Evolutionary conservation across 2,113 vertebrate genomes (phyloP), one percentile per base, ranked within the genome.

Genomic region (Aegotheles bennettii): DNA sequence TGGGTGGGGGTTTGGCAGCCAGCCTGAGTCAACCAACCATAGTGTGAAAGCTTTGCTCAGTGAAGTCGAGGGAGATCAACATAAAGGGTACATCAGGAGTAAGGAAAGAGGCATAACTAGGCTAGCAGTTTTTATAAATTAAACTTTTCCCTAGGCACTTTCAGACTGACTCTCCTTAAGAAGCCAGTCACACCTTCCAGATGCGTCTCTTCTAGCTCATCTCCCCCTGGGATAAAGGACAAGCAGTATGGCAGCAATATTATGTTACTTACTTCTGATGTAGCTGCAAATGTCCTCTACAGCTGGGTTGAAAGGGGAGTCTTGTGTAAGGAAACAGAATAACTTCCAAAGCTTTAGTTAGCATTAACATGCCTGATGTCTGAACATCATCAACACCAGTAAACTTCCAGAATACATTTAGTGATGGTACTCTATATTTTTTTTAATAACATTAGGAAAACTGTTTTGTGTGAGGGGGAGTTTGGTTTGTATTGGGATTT

Each of bases 81-180:
- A 38, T 29, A 69, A 87, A 61, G 57, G 9, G 17, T 82, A 35
- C 35, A 76, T 38, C 28, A 85, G 50, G 40, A 85, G 50, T 71
- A 16, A 45, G 65, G 88, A 94, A 65, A 78, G 42, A 83, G 54
- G 53, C 5, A 1, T 84, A 73, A 89, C 23, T 65, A 61, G 40
- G 43, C 90, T 50, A 93, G 85, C 54, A 94, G 87, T 91, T 96
- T 18, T 67, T 84, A 91, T 61, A 90, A 89, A 85, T 85, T 67
- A 70, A 81, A 71, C 24, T 38, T 90, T 91, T 79, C 82, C 65
- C 64, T 20, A 61, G 84, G 51, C 35, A 16, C 45, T 76, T 94
- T 70, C 59, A 70, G 38, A 26, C 6, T 50, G 19, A 56, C 36
- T 67, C 40, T 88, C 45, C 63, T 59, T 71, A 93, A 69, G 89